Percentiles rank a stretch among this genome's conserved stretches.
These are phyloP conservation scores for Connochaetes taurinus DNA, from an alignment of 2,113 vertebrate species.

Conservation along the genomic window DNA sequence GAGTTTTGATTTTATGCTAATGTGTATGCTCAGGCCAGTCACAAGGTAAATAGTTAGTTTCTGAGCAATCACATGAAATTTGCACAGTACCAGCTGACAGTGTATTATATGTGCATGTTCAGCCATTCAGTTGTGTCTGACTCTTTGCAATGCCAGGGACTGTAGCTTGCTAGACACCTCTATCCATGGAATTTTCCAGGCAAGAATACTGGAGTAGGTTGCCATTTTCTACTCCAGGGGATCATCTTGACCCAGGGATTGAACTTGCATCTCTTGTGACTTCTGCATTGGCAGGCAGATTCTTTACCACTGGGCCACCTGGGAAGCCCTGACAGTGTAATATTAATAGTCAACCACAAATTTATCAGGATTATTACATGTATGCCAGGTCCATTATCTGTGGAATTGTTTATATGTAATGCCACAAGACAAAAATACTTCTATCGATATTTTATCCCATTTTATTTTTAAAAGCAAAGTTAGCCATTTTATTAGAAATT, in stretches of 20 bases:
- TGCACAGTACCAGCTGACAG: neutral
- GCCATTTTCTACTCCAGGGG: neutral
- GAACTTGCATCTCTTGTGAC: neutral
- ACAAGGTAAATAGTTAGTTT: neutral
- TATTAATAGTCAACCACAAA: neutral
- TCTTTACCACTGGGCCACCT: neutral
- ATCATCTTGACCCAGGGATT: neutral
- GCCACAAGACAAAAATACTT: neutral
- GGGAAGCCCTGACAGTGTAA: neutral
- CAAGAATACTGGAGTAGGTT: neutral
- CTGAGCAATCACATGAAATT: neutral
- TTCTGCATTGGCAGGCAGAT: neutral
- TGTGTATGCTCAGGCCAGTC: neutral
- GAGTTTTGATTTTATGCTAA: neutral
- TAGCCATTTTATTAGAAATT: neutral
- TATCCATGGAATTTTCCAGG: neutral
- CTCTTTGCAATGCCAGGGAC: neutral
- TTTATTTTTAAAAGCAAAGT: neutral
- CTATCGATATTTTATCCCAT: neutral
- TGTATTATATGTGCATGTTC: accelerated
- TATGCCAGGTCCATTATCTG: neutral
- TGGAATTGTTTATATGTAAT: neutral
- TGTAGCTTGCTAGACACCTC: neutral
- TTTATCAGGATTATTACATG: neutral
- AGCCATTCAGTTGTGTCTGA: neutral